Evolutionary conservation across 2,888 invertebrate genomes (phyloP), one percentile per base, ranked within the genome.

Genomic region (Deroplatys truncata): DNA sequence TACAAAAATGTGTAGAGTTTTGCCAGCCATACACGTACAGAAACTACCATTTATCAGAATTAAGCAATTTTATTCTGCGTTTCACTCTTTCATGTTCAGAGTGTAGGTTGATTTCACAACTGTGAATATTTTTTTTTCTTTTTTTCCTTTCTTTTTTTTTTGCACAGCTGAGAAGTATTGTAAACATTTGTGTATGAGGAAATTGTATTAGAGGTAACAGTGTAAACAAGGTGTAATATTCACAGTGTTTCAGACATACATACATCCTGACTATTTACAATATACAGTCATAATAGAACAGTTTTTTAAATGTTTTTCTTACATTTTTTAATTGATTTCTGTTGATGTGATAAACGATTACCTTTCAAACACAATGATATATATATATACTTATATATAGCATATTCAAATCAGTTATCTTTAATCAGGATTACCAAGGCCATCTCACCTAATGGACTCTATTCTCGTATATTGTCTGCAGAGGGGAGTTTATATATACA

Each of bases 221-320:
- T 87, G 35, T 83, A 87, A 87, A 87, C 87, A 82, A 72, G 56
- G 56, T 16, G 20, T 72, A 87, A 25, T 87, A 87, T 87, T 31
- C 83, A 87, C 35, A 72, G 56, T 72, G 16, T 72, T 86, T 83
- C 87, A 89, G 84, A 56, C 84, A 89, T n/a, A 87, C 84, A 89
- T 35, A 89, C 89, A 89, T 86, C 20, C 86, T 89, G 56, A 56
- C 87, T 89, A 87, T 89, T 89, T 89, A 89, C 89, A 89, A 86
- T 89, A 87, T 84, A 89, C 87, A 87, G 28, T 87, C 82, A 83
- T 87, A 82, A 87, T 83, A 83, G 87, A 87, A 87, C 83, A 87
- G 28, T 83, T 82, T 31, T 87, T 82, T 85, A 87, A 20, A 25
- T 35, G 15, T 0, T 87, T 31, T 82, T 28, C 20, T 20, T 25